A percentile compares a stretch with the other conserved stretches of the same genome.
These are phyloP conservation scores for Holcopasites calliopsidis DNA, from an alignment of 1,140 invertebrate genomes.

Conservation along the genomic window DNA sequence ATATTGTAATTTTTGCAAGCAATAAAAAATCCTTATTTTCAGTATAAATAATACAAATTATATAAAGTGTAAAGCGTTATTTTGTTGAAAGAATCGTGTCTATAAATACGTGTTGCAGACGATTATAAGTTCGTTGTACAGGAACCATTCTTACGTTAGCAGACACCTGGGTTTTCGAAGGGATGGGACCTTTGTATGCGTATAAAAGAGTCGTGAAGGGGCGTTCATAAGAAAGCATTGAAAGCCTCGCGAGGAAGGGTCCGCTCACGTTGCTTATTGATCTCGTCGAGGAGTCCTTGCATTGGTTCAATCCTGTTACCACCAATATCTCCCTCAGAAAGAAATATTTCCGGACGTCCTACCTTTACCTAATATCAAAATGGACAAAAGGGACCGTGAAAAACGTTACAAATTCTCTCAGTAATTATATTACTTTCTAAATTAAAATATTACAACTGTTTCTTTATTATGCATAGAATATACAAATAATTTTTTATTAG, in stretches of 20 bases:
- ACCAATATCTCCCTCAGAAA: neutral
- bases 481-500: too few species aligned
- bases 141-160: neutral
- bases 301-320: constrained; percentile 14
- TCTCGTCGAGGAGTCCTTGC: constrained; percentile 47
- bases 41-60: too few species aligned
- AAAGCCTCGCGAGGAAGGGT: constrained; percentile 45
- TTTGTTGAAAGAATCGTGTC: neutral
- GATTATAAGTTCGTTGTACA: constrained; percentile 9
- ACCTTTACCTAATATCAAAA: neutral
- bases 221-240: constrained; percentile 29
- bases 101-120: neutral
- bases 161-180: constrained; percentile 30
- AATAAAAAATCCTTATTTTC: too few species aligned
- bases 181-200: constrained; percentile 5
- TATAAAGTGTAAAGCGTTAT: too few species aligned
- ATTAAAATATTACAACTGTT: too few species aligned
- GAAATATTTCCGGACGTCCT: constrained; percentile 7
- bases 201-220: constrained; percentile 12
- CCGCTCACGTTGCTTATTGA: constrained; percentile 56
- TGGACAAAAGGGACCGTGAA: neutral
- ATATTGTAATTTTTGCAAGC: too few species aligned
- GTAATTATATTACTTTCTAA: too few species aligned
- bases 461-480: too few species aligned
- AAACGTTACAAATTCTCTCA: too few species aligned